Evolutionary conservation across 2,888 invertebrate genomes (phyloP).

Genomic region (Steinernema scapterisci): DNA sequence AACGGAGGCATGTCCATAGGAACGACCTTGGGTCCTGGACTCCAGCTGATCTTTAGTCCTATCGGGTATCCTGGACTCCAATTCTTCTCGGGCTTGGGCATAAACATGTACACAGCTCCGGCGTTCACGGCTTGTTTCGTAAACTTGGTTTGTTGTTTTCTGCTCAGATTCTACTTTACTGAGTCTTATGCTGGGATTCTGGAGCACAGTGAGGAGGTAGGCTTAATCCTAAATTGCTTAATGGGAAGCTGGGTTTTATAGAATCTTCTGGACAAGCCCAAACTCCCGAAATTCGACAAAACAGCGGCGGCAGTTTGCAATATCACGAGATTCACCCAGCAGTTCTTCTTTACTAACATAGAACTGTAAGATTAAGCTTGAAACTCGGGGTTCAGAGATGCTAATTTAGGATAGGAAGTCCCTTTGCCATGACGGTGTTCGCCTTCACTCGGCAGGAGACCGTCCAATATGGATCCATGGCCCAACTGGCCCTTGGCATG

Average conservation of each 20-base stretch:
- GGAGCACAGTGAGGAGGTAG: not conserved
- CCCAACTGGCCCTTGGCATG: not conserved
- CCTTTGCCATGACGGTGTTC: not conserved
- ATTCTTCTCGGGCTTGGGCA: not conserved
- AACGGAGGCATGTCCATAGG: slow-evolving; percentile 14
- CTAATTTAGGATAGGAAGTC: not conserved
- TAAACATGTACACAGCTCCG: slow-evolving; percentile 14
- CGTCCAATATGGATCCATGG: not conserved
- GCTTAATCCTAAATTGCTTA: not conserved
- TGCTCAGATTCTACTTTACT: slow-evolving; percentile 2
- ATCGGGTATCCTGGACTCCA: slow-evolving; percentile 7
- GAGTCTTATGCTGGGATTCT: slow-evolving; percentile 34
- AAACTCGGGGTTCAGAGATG: not conserved
- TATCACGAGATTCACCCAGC: not conserved
- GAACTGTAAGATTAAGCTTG: not conserved
- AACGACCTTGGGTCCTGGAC: not conserved
- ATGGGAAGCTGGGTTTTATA: not conserved
- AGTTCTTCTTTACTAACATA: not conserved
- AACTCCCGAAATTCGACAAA: not conserved
- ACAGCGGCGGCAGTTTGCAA: not conserved
- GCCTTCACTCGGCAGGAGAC: slow-evolving; percentile 8
- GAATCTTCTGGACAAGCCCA: not conserved
- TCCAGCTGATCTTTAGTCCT: slow-evolving; percentile 2
- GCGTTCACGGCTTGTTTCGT: not conserved
- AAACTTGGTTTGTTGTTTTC: not conserved